Conservation (phyloP, 2,113 vertebrate species). For the Pogonocichla stellata region DNA sequence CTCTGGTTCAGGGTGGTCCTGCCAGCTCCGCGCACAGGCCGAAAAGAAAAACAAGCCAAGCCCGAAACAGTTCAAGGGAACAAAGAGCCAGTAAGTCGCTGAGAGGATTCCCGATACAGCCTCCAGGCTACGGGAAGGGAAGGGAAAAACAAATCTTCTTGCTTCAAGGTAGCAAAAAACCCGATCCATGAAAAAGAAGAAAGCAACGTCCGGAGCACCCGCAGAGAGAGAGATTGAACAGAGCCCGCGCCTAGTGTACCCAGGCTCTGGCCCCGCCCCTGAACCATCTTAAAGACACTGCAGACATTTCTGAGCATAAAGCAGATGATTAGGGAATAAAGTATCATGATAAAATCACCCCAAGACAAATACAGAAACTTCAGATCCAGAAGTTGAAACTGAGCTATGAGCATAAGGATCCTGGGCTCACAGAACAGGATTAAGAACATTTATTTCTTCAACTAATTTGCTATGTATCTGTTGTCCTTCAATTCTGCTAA, state of each 20-base stretch:
- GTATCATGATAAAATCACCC: neutral
- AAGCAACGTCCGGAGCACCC: neutral
- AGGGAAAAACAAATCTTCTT: neutral
- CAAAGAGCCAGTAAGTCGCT: neutral
- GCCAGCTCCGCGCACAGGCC: rapidly evolving
- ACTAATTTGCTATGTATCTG: neutral
- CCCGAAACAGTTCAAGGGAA: neutral
- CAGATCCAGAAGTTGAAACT: neutral
- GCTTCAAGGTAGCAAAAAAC: neutral
- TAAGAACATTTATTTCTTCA: neutral
- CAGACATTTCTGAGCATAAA: neutral
- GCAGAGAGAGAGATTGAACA: neutral
- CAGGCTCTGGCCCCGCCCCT: neutral
- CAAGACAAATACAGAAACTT: neutral
- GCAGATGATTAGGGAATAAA: neutral
- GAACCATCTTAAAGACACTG: neutral
- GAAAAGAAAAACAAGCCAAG: neutral
- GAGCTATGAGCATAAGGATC: neutral
- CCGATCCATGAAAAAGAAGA: neutral
- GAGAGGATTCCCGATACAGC: neutral
- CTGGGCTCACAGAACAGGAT: neutral
- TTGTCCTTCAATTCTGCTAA: neutral
- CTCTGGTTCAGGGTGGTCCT: rapidly evolving
- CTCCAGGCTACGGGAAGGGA: neutral
- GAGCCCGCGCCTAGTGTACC: too few relatives aligned